These are phyloP conservation scores for Heliconius charithonia DNA, from an alignment of 2,888 invertebrate species.

Conservation along the genomic window DNA sequence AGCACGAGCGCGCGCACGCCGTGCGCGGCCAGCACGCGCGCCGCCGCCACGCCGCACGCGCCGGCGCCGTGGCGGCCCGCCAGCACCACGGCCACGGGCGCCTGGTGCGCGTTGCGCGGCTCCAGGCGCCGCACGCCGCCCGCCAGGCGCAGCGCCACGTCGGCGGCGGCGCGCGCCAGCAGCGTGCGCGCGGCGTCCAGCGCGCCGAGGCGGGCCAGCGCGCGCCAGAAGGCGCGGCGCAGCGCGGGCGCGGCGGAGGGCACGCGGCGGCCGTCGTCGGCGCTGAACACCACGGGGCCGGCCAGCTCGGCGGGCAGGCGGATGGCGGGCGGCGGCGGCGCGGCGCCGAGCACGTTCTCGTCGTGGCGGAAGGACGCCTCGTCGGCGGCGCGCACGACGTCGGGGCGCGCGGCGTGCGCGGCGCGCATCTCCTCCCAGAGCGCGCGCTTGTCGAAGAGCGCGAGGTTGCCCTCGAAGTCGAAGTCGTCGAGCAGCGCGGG, in stretches of 20 bases:
- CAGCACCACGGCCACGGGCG: constrained; percentile 91
- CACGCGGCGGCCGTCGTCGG: constrained; percentile 91
- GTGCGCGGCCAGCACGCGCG: constrained; percentile 90
- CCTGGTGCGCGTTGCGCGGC: constrained; percentile 94
- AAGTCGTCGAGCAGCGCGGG: constrained; percentile 89
- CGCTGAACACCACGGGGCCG: constrained; percentile 85
- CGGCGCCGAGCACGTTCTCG: constrained; percentile 88
- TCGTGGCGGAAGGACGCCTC: constrained; percentile 88
- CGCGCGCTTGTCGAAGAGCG: constrained; percentile 91
- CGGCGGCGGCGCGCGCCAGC: constrained; percentile 92
- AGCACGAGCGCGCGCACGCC: constrained; percentile 83
- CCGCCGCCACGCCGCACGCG: constrained; percentile 75
- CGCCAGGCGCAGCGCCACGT: constrained; percentile 89
- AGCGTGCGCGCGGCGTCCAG: constrained; percentile 88
- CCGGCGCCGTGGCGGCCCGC: constrained; percentile 86
- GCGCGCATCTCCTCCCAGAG: constrained; percentile 71
- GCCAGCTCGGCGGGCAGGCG: constrained; percentile 86
- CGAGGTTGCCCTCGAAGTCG: constrained; percentile 97
- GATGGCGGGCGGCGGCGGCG: constrained; percentile 80
- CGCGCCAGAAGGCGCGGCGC: constrained; percentile 87
- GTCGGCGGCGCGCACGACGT: constrained; percentile 71
- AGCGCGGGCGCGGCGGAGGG: constrained; percentile 88
- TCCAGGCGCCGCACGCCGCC: constrained; percentile 93
- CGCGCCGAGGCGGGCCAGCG: constrained; percentile 77
- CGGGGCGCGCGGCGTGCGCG: constrained; percentile 57